Evolutionary conservation across 2,113 vertebrate genomes (phyloP).

Genomic region (Phyllostomus hastatus): DNA sequence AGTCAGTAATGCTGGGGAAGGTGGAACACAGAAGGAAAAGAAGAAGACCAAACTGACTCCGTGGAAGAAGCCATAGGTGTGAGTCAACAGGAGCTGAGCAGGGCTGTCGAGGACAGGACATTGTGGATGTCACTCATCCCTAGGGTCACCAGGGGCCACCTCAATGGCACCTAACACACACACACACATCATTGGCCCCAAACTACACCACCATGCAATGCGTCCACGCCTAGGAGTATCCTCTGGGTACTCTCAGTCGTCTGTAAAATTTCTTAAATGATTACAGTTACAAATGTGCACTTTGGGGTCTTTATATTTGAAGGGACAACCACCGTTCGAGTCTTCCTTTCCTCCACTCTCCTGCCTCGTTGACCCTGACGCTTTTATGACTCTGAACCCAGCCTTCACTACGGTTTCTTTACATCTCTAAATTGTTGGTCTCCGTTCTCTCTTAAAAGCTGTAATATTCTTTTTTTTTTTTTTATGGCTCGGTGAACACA

Average conservation of each 20-base stretch:
- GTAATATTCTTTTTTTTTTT: background rate
- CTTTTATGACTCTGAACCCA: background rate
- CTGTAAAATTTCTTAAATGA: background rate
- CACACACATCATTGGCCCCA: background rate
- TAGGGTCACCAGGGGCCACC: background rate
- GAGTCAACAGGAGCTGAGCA: background rate
- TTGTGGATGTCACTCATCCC: background rate
- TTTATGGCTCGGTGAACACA: conserved; percentile 45
- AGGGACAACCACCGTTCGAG: background rate
- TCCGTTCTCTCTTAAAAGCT: background rate
- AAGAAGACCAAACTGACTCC: background rate
- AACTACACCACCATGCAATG: background rate
- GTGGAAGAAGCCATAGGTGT: background rate
- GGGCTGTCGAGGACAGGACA: background rate
- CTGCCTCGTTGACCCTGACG: background rate
- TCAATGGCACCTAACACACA: background rate
- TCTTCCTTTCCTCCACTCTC: background rate
- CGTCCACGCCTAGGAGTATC: too few relatives aligned
- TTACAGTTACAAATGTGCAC: background rate
- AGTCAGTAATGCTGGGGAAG: background rate
- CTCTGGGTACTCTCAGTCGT: background rate
- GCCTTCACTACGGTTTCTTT: background rate
- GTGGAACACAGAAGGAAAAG: background rate
- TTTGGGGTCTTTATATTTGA: background rate
- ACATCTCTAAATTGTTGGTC: background rate